Evolutionary conservation across 2,888 invertebrate genomes (phyloP), one percentile per base, ranked within the genome.

Genomic region (Drosophila hamatofila): DNA sequence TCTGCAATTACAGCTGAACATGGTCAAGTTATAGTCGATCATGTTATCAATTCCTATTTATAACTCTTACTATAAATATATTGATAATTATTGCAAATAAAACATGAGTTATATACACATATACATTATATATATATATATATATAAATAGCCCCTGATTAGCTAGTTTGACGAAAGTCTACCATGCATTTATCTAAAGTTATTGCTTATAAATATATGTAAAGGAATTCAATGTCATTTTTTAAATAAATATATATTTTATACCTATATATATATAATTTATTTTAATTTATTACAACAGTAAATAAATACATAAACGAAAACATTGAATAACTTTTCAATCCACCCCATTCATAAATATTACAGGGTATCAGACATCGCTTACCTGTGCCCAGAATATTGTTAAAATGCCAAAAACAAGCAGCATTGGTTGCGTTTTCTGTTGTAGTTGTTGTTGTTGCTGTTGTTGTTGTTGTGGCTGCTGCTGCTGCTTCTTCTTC

Each of bases 371-470:
- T 33, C 30, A 46, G 49, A 58, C 21, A 42, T 49, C 44, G 62
- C 80, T 80, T 59, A 79, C 78, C 78, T 80, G 77, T 64, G 81
- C 66, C 77, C 73, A 80, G 55, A 58, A 73, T 64, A 80, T 73
- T 67, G 80, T 77, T 44, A 80, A 77, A 70, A 79, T 77, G 61
- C 65, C 70, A 55, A 80, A 67, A 59, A 54, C 61, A 49, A 79
- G 41, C 59, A 72, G 49, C 44, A 57, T 59, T 59, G 59, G 76
- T 58, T 64, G 48, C 44, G 70, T 51, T n/a, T 68, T 44, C 61
- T 57, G 54, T 46, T 54, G 75, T 25, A 27, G 63, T 2, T 30
- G 27, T 27, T 27, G 27, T 27, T 27, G 30, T 27, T 27, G 27
- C 9, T 27, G 30, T 30, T 30, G 30, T 30, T 30, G 30, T 9